phyloP scores from a whole-genome alignment of 2,113 vertebrate species.

The Pandion haliaetus region DNA sequence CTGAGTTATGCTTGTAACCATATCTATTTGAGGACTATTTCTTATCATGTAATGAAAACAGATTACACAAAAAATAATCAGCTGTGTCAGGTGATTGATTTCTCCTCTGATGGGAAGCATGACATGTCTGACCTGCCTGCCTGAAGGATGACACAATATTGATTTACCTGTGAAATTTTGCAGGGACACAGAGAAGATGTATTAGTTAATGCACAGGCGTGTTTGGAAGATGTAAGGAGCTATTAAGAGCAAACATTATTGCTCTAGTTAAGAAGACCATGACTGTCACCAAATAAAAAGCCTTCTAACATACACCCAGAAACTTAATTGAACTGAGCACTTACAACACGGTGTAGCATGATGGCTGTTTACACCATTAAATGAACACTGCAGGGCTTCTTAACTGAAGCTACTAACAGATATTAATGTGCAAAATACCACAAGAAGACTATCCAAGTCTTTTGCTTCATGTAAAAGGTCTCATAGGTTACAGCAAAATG shows the following conservation, averaged over 20 bases:
- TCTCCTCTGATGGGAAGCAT: background rate
- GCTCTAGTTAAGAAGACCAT: background rate
- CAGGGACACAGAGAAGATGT: background rate
- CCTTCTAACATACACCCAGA: background rate
- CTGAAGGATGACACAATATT: constrained; percentile 19
- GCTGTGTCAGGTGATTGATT: constrained; percentile 15
- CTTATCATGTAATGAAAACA: constrained; percentile 3
- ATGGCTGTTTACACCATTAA: constrained; percentile 1
- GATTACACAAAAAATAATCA: constrained; percentile 27
- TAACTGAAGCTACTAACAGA: background rate
- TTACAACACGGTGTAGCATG: background rate
- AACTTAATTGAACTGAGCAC: constrained; percentile 34
- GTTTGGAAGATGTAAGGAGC: constrained; percentile 6
- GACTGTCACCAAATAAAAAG: constrained; percentile 1
- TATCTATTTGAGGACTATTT: background rate
- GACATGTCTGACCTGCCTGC: constrained; percentile 14
- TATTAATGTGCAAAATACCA: background rate
- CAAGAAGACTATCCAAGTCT: background rate
- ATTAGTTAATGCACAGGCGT: background rate
- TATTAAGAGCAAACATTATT: background rate
- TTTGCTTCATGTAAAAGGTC: background rate
- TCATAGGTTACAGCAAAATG: background rate
- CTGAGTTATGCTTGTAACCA: background rate
- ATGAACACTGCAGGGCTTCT: background rate
- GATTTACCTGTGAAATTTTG: constrained; percentile 25